Percentiles rank a stretch among this genome's conserved stretches.
These are phyloP conservation scores for Amniataba percoides DNA, from an alignment of 2,797 vertebrate species.

Conservation along the genomic window DNA sequence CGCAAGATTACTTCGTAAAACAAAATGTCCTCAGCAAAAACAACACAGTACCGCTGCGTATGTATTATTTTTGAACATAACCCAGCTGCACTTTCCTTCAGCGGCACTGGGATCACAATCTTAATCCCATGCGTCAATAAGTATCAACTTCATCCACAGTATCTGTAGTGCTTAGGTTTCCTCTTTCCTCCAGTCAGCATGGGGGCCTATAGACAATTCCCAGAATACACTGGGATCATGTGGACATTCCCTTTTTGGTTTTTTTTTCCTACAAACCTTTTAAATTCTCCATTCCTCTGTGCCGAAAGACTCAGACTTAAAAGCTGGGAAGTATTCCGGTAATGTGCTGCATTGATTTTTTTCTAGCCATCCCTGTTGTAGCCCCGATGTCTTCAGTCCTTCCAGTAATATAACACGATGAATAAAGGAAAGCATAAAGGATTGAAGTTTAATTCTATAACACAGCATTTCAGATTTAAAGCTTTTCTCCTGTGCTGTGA, in stretches of 20 bases:
- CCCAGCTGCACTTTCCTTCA: slow-evolving; percentile 21
- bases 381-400: slow-evolving; percentile 37
- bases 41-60: background rate
- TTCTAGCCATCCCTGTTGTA: slow-evolving; percentile 44
- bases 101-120: slow-evolving; percentile 18
- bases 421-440: slow-evolving; percentile 47
- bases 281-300: slow-evolving; percentile 52
- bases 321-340: slow-evolving; percentile 58
- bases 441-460: slow-evolving; percentile 21
- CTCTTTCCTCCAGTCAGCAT: slow-evolving; percentile 70
- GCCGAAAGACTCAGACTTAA: slow-evolving; percentile 54
- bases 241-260: slow-evolving; percentile 39
- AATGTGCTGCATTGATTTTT: slow-evolving; percentile 73
- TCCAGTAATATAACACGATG: slow-evolving; percentile 55
- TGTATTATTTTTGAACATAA: slow-evolving; percentile 10
- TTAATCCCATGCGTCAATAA: slow-evolving; percentile 39
- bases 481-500: background rate
- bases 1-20: slow-evolving; percentile 11
- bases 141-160: slow-evolving; percentile 39
- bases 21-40: slow-evolving; percentile 1
- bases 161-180: slow-evolving; percentile 43
- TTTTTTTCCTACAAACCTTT: slow-evolving; percentile 58
- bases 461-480: slow-evolving; percentile 17
- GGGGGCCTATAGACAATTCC: slow-evolving; percentile 39
- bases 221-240: slow-evolving; percentile 56